Conservation (phyloP, 2,113 vertebrate species). For the Ramphastos sulfuratus region DNA sequence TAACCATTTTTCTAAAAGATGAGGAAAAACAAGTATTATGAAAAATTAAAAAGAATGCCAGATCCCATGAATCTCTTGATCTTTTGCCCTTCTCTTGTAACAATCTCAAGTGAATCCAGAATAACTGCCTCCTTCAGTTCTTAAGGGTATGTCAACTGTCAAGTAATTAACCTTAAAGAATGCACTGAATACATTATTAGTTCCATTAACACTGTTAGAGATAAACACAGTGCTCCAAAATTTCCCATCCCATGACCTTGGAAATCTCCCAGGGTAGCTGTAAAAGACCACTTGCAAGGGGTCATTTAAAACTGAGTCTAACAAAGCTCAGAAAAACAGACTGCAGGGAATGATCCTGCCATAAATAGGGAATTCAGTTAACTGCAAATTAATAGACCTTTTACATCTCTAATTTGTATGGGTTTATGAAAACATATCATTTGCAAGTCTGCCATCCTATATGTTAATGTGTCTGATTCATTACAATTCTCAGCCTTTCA, state of each 20-base stretch:
- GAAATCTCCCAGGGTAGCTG: neutral
- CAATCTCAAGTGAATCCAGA: neutral
- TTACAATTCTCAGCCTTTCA: neutral
- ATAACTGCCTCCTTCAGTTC: neutral
- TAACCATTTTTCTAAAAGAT: neutral
- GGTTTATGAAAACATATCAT: neutral
- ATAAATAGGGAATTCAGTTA: neutral
- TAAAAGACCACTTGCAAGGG: neutral
- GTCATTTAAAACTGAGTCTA: neutral
- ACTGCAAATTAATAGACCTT: neutral
- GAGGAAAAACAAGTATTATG: neutral
- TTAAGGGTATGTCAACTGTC: neutral
- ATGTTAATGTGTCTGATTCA: neutral
- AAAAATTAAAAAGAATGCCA: neutral
- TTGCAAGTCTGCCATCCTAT: neutral
- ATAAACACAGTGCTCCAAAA: neutral
- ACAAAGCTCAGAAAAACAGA: neutral
- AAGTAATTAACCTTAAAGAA: constrained; percentile 5
- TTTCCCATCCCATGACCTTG: neutral
- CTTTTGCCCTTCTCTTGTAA: neutral
- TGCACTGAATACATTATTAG: neutral
- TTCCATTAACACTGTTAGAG: neutral
- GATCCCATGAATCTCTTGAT: neutral
- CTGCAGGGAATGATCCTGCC: neutral
- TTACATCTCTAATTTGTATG: neutral